A percentile compares a stretch with the other conserved stretches of the same genome.
Conservation (phyloP, 2,888 invertebrate species). For the Calameuta pallipes region DNA sequence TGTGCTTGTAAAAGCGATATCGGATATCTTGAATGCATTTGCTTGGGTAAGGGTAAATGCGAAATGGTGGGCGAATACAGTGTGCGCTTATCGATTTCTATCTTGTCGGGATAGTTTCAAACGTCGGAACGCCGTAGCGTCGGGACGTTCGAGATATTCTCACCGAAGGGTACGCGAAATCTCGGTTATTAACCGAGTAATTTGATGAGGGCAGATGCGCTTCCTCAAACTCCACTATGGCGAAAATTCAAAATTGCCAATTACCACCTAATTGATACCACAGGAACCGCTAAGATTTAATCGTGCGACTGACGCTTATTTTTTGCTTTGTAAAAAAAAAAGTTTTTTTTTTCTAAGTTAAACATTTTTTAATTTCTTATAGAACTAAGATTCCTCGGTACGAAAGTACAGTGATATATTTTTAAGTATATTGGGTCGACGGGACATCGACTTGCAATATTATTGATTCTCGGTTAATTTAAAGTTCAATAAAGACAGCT, state of each 20-base stretch:
- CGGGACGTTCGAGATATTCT: background rate
- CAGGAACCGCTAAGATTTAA: background rate
- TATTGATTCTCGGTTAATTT: background rate
- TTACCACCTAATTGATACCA: background rate
- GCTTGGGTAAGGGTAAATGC: background rate
- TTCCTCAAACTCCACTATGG: background rate
- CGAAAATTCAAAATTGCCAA: background rate
- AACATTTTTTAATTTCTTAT: background rate
- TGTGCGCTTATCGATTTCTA: background rate
- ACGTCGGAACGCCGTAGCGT: background rate
- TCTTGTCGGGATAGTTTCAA: background rate
- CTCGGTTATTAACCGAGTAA: slow-evolving; percentile 4
- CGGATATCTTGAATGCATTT: background rate
- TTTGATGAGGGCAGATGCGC: slow-evolving; percentile 5
- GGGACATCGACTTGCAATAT: background rate
- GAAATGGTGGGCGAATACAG: background rate
- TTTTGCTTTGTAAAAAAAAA: background rate
- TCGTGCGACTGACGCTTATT: background rate
- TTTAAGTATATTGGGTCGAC: background rate
- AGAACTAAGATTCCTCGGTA: background rate
- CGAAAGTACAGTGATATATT: background rate
- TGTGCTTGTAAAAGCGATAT: slow-evolving; percentile 4
- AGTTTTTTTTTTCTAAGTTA: background rate
- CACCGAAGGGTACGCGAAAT: background rate
- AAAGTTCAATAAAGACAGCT: background rate